phyloP scores from a whole-genome alignment of 2,113 vertebrate species.

The Heterochromis multidens region DNA sequence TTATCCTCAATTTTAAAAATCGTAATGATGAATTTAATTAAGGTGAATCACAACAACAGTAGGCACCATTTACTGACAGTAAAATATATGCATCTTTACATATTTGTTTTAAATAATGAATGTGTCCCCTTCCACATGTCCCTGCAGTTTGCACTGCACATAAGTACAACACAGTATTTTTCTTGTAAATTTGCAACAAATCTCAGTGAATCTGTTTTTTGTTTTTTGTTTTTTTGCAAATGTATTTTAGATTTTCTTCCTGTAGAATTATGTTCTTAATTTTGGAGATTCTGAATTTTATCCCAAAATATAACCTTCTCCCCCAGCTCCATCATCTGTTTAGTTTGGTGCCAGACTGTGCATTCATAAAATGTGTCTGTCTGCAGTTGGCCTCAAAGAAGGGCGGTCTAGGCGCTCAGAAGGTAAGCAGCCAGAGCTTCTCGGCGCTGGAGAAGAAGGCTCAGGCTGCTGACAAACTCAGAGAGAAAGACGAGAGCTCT shows the following conservation, averaged over 20 bases:
- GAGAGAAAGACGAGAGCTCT: conserved; percentile 66
- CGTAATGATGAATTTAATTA: too few relatives aligned
- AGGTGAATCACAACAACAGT: not conserved
- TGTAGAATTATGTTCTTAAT: not conserved
- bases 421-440: conserved; percentile 86
- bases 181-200: too few relatives aligned
- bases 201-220: too few relatives aligned
- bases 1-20: not conserved
- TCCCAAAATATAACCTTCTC: not conserved
- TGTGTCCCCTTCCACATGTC: not conserved
- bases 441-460: conserved; percentile 88
- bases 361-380: not conserved
- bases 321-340: not conserved
- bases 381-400: conserved; percentile 86
- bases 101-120: not conserved
- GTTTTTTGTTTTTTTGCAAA: too few relatives aligned
- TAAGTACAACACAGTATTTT: too few relatives aligned
- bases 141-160: not conserved
- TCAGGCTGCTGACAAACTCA: conserved; percentile 85
- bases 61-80: not conserved
- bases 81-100: not conserved
- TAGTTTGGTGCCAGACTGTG: not conserved
- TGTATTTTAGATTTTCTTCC: not conserved
- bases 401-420: conserved; percentile 91
- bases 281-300: not conserved